These are phyloP conservation scores for Cylas formicarius DNA, from an alignment of 1,140 invertebrate genomes.

Conservation along the genomic window DNA sequence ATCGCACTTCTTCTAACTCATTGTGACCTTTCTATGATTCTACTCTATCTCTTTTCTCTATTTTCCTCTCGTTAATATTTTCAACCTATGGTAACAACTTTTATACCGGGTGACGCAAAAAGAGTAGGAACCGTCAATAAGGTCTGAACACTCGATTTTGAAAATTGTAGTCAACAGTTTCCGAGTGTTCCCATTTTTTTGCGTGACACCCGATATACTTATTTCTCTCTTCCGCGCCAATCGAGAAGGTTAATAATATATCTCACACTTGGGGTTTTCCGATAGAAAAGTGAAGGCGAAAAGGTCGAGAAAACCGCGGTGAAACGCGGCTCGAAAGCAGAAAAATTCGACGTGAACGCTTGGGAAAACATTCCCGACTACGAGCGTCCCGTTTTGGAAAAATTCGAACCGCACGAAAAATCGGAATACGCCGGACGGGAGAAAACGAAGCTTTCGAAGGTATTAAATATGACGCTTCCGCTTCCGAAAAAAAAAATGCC, in stretches of 20 bases:
- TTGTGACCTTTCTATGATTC: slow-evolving; percentile 4
- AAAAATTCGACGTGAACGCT: slow-evolving; percentile 51
- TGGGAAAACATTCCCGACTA: slow-evolving; percentile 70
- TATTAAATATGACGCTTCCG: slow-evolving; percentile 14
- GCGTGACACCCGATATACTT: too few species aligned
- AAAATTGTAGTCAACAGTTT: too few species aligned
- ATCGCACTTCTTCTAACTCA: too few species aligned
- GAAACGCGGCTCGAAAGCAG: slow-evolving; percentile 38
- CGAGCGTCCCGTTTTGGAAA: slow-evolving; percentile 58
- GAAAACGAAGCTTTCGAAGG: slow-evolving; percentile 40
- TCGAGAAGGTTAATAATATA: too few species aligned
- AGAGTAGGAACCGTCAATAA: too few species aligned
- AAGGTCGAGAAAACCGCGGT: slow-evolving; percentile 35
- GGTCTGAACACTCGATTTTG: too few species aligned
- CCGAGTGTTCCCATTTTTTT: too few species aligned
- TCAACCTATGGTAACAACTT: too few species aligned
- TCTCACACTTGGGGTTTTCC: too few species aligned
- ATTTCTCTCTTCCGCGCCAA: too few species aligned
- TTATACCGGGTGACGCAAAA: too few species aligned
- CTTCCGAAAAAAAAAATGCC: slow-evolving; percentile 2
- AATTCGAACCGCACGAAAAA: slow-evolving; percentile 47
- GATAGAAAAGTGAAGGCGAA: slow-evolving; percentile 42
- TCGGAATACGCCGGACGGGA: slow-evolving; percentile 37
- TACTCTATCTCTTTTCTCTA: slow-evolving; percentile 3
- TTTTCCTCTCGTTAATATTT: slow-evolving; percentile 6